Evolutionary conservation across 2,113 vertebrate species (phyloP), one percentile per base, ranked within the genome.

Genomic region (Perognathus longimembris): DNA sequence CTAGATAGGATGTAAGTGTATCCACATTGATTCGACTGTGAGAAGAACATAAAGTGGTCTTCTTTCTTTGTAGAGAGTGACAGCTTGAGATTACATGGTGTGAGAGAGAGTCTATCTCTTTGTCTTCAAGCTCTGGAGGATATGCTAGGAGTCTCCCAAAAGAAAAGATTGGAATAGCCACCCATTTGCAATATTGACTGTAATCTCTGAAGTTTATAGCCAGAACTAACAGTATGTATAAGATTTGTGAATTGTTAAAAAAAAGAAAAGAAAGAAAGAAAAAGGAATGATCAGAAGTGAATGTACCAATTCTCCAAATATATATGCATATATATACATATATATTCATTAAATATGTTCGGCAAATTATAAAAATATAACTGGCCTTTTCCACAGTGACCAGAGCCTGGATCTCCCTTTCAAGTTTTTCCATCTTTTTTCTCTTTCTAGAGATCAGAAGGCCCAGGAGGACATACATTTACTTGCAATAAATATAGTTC

Each of bases 401-500:
- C 63, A 88, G 91, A 79, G 45, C 73, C 67, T 88, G 30, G 45
- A 57, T 70, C 50, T 36, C 88, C 50, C 50, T 94, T 91, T 40
- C 69, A 70, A 84, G 75, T n/a, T 38, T 94, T 84, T 61, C 30
- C 90, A 80, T 90, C 5, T 74, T 67, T 92, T 85, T 71, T 66
- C 76, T 85, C 36, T 75, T 42, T 93, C 69, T 90, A 75, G 66
- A 91, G 59, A 88, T 88, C 45, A 88, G 71, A 90, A 84, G 69
- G 63, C 88, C 88, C 88, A 66, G 70, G 74, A 88, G 34, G 81
- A 88, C 45, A 76, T 88, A 84, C 50, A 85, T 5, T 84, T 81
- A 74, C 81, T 93, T 93, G 71, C 38, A 91, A 91, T 77, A 54
- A 91, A 75, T 85, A 66, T 82, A 86, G 79, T 86, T 69, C 45